Evolutionary conservation across 1,140 invertebrate genomes (phyloP), one percentile per base, ranked within the genome.

Genomic region (Musca vetustissima): DNA sequence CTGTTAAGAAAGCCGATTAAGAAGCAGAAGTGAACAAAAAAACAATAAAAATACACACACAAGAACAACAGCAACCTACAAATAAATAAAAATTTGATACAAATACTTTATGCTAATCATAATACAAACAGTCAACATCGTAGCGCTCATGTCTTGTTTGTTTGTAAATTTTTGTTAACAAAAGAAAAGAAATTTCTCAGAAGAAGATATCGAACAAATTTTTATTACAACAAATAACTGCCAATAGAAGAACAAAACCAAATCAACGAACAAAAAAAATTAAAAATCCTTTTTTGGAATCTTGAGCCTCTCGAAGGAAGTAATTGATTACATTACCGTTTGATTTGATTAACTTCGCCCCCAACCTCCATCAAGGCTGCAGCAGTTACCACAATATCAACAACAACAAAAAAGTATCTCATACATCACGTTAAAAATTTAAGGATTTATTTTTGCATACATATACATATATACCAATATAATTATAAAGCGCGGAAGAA

Each of bases 1-100:
- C 88, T 91, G 90, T 86, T 91, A 89, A 88, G 88, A 43, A 64
- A 15, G 28, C 28, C 3, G 28, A 32, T 32, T 32, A 32, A 32
- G 28, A 4, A n/a, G 28, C 9, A 43, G 11, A 43, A 11, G 13
- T 8, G 36, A 43, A 43, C 11, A 43, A 8, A 11, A 43, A 43
- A 43, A 43, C 6, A 43, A 43, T 13, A 28, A 28, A 28, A 4
- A n/a, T 32, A 32, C 28, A 32, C 11, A 43, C 36, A 43, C 36
- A 11, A 7, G 1, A 7, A 43, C 36, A 43, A 43, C 36, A 43
- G 4, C 36, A 32, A 32, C 28, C 3, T 4, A 32, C 28, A 43
- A 43, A 43, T 28, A 43, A 43, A n/a, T n/a, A n/a, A n/a, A n/a
- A n/a, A n/a, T n/a, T 64, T 53, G 14, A 24, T 64, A 64, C 21